These are phyloP conservation scores for Mantis religiosa DNA, from an alignment of 2,888 invertebrate species.

Conservation along the genomic window DNA sequence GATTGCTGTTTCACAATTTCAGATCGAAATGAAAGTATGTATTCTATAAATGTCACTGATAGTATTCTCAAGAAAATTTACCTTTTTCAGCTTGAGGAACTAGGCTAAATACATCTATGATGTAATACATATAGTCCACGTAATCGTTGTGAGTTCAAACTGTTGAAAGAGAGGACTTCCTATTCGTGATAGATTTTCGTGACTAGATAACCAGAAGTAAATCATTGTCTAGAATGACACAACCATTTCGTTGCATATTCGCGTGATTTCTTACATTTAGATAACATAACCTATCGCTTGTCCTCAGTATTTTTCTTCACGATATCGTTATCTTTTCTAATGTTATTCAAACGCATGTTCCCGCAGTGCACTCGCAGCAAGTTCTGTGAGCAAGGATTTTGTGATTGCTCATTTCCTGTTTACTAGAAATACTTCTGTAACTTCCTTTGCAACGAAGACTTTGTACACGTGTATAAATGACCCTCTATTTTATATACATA, in stretches of 20 bases:
- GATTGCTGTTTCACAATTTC: no score
- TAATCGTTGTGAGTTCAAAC: not conserved
- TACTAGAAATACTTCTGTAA: not conserved
- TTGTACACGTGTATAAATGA: not conserved
- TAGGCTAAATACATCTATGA: no score
- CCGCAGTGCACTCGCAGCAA: not conserved
- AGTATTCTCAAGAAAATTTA: no score
- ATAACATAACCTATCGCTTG: not conserved
- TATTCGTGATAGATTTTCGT: not conserved
- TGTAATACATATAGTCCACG: no score
- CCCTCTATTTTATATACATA: no score
- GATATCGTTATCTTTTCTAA: not conserved
- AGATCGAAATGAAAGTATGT: no score
- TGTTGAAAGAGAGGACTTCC: not conserved
- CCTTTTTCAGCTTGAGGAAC: no score
- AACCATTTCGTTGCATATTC: not conserved
- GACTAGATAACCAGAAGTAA: not conserved
- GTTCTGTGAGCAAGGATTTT: not conserved
- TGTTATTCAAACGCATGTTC: not conserved
- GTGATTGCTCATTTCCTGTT: not conserved
- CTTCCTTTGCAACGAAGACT: not conserved
- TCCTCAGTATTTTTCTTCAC: not conserved
- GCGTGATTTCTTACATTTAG: not conserved
- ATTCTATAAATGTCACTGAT: no score
- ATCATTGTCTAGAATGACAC: not conserved